Base-by-base conservation (phyloP, 2,113 vertebrate species). In the Proteles cristata region DNA sequence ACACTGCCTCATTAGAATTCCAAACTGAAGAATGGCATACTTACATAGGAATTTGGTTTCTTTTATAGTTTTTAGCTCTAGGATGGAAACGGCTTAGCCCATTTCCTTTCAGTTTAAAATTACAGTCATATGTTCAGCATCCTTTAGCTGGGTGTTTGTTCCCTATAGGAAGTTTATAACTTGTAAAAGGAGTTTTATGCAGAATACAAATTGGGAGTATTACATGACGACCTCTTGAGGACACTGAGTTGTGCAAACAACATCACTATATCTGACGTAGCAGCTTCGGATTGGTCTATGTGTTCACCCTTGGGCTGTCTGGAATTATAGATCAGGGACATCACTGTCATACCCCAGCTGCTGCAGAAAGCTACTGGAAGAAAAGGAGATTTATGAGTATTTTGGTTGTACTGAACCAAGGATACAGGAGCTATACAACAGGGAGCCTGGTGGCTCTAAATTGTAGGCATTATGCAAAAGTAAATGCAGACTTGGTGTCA, bases 301-400 rank as follows among this genome's bases (percentile, higher is more conserved):
- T 92, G 80, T 45, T 98, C 97, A 93, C 98, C 97, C 98, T 98
- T 97, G 98, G 98, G 98, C 98, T 98, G 97, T 97, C 97, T 98
- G 98, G 98, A 99, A 98, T 99, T 99, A 99, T 96, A 99, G 99
- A 99, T 98, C 98, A 98, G 97, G 99, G 99, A 99, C 99, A 99
- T 99, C 98, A 99, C 99, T 99, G 99, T 99, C 98, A 97, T 99
- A 98, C 97, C 99, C 99, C 99, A 99, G 99, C 99, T 99, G 99
- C 98, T 98, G 98, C 98, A 98, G 98, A 98, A 99, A 99, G 98
- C 98, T 98, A 98, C 98, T 98, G 98, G 91, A 99, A 99, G 99
- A 99, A 99, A 94, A 99, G 98, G 99, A 99, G 99, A 99, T 99
- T 99, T 99, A 99, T 97, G 98, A 99, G 98, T 98, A 98, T 99